Evolutionary conservation across 2,797 vertebrate genomes (phyloP), one percentile per base, ranked within the genome.

Genomic region (Ptychobarbus kaznakovi): DNA sequence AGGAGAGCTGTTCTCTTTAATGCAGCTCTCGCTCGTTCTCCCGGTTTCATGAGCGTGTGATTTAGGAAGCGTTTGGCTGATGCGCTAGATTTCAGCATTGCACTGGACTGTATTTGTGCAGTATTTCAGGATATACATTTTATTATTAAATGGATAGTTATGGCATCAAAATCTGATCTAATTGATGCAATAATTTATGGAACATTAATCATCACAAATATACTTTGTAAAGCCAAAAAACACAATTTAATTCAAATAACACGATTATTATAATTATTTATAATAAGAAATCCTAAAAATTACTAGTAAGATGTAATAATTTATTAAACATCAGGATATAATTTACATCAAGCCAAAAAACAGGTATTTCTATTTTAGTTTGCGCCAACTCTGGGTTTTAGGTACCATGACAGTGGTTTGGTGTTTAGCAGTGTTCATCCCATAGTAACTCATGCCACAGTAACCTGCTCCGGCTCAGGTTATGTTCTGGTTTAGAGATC

Each of bases 1-100:
- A 76, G 28, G 1, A 82, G 81, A 61, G n/a, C 16, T 72, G 49
- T 15, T 28, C 51, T 82, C 80, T 40, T 82, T 32, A 81, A 53
- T 38, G 32, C 20, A 15, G 44, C 63, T 63, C 53, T 58, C 35
- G 3, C 7, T 53, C 15, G 15, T 28, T 75, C 13, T 63, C 56
- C 74, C 0, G n/a, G 7, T 66, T 81, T 66, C 40, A 83, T 65
- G 44, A 75, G 42, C 2, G 22, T 28, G 40, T 74, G 42, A 63
- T 53, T 51, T 40, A 40, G 58, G 38, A 69, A 32, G 42, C 28
- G 12, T 49, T 49, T 38, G 40, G 18, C 69, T 63, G 18, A 82
- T 49, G 40, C 51, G 42, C 12, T 46, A 32, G n/a, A 49, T 66
- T 80, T 51, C 7, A 32, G n/a, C 8, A 32, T 32, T 11, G 44